Evolutionary conservation across 1,140 invertebrate species (phyloP).

Genomic region (Leptestheria dahalacensis): DNA sequence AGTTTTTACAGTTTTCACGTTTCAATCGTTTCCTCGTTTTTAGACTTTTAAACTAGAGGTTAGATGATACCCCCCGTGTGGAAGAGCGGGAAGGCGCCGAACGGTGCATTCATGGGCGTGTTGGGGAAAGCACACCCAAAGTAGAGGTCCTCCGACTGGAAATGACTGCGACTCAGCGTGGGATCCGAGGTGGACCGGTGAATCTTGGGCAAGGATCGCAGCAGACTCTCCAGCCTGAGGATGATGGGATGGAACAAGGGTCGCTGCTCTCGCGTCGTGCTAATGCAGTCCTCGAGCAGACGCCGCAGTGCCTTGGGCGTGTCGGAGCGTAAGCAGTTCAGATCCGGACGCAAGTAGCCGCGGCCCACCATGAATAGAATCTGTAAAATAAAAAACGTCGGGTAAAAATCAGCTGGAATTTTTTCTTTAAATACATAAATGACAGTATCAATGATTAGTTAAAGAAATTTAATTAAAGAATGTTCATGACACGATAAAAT

Average conservation of each 20-base stretch:
- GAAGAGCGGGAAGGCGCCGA: conserved; percentile 43
- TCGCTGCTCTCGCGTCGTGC: conserved; percentile 68
- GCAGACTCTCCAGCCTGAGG: conserved; percentile 64
- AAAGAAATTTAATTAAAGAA: too few species aligned
- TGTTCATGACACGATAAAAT: too few species aligned
- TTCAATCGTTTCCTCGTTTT: too few species aligned
- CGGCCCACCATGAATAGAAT: conserved; percentile 95
- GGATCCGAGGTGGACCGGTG: conserved; percentile 85
- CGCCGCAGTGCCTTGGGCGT: conserved; percentile 73
- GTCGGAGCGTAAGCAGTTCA: conserved; percentile 63
- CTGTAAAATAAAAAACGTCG: too few species aligned
- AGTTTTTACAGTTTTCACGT: too few species aligned
- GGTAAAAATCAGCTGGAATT: too few species aligned
- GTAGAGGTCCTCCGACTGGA: conserved; percentile 62
- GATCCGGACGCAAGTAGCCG: conserved; percentile 67
- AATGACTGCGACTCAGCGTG: conserved; percentile 60
- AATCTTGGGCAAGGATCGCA: conserved; percentile 78
- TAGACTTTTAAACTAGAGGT: background rate
- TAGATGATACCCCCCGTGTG: conserved; percentile 36
- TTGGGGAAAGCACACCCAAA: conserved; percentile 84
- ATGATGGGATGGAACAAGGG: conserved; percentile 79
- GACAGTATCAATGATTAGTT: too few species aligned
- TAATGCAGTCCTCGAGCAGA: conserved; percentile 78
- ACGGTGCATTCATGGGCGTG: conserved; percentile 79
- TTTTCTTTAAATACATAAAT: too few species aligned